Percentiles rank a stretch among this genome's conserved stretches.
Conservation (phyloP, 2,888 invertebrate genomes). For the Acrobeloides nanus region DNA sequence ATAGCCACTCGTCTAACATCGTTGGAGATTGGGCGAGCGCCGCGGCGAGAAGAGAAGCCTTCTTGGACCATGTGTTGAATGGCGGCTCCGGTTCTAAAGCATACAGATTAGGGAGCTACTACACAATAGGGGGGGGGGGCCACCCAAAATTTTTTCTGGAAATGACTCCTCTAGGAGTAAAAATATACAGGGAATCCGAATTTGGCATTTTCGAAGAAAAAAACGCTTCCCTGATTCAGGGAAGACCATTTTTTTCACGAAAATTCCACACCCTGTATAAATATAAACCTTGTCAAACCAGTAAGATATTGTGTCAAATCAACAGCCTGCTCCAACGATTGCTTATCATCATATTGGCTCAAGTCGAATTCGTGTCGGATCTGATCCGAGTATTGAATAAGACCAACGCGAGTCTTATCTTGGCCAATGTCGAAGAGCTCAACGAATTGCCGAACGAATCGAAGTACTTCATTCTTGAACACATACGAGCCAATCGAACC, state of each 20-base stretch:
- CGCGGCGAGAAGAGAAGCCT: conserved; percentile 50
- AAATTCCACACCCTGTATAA: not conserved
- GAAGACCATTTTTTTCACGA: too few relatives aligned
- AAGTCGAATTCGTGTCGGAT: conserved; percentile 53
- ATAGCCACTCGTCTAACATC: conserved; percentile 54
- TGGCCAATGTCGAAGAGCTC: conserved; percentile 53
- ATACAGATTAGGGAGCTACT: too few relatives aligned
- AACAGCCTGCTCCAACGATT: conserved; percentile 33
- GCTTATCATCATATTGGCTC: conserved; percentile 34
- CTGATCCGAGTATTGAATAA: conserved; percentile 54
- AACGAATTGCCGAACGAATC: conserved; percentile 52
- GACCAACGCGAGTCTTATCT: conserved; percentile 50
- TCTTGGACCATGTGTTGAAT: conserved; percentile 53
- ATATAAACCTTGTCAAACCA: conserved; percentile 36
- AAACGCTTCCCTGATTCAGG: too few relatives aligned
- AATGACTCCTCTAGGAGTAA: too few relatives aligned
- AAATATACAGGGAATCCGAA: too few relatives aligned
- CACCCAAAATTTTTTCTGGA: too few relatives aligned
- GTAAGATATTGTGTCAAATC: conserved; percentile 46
- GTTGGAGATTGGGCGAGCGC: conserved; percentile 40
- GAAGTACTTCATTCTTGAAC: conserved; percentile 51
- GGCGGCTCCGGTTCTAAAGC: conserved; percentile 51
- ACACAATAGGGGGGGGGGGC: too few relatives aligned
- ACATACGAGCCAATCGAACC: conserved; percentile 53
- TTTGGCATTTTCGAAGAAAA: too few relatives aligned